phyloP scores from a whole-genome alignment of 1,140 invertebrate genomes.

The Drosophila sulfurigaster region DNA sequence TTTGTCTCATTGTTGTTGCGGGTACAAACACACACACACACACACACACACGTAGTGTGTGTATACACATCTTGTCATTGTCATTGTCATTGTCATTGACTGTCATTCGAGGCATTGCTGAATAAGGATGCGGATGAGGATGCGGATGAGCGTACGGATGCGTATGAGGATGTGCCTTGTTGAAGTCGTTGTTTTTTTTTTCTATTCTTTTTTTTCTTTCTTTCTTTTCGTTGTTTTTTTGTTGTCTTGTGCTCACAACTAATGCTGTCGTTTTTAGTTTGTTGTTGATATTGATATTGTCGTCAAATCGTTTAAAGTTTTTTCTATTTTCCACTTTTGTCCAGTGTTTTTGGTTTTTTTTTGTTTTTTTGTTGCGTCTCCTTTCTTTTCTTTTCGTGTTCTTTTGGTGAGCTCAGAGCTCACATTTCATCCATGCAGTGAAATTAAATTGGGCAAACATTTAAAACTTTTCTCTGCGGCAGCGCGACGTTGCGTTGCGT shows the following conservation, averaged over 20 bases:
- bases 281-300: conserved; percentile 42
- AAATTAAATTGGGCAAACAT: conserved; percentile 32
- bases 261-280: conserved; percentile 31
- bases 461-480: conserved; percentile 17
- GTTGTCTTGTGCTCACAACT: conserved; percentile 6
- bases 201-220: conserved; percentile 1
- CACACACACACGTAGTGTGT: background rate
- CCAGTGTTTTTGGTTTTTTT: conserved; percentile 22
- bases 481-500: background rate
- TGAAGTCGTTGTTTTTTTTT: conserved; percentile 28
- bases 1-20: conserved; percentile 34
- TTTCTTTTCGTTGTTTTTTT: too few relatives aligned
- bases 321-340: conserved; percentile 38
- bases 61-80: conserved; percentile 40
- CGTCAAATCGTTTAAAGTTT: conserved; percentile 54
- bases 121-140: conserved; percentile 37
- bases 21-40: conserved; percentile 20
- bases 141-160: conserved; percentile 28
- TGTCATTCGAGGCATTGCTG: conserved; percentile 36
- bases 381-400: background rate
- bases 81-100: conserved; percentile 51
- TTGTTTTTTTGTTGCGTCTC: background rate
- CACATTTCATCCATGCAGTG: conserved; percentile 21
- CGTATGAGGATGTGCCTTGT: conserved; percentile 43
- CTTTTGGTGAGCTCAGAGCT: background rate